Conservation (phyloP, 2,888 invertebrate genomes). For the Punctoribates punctum region DNA sequence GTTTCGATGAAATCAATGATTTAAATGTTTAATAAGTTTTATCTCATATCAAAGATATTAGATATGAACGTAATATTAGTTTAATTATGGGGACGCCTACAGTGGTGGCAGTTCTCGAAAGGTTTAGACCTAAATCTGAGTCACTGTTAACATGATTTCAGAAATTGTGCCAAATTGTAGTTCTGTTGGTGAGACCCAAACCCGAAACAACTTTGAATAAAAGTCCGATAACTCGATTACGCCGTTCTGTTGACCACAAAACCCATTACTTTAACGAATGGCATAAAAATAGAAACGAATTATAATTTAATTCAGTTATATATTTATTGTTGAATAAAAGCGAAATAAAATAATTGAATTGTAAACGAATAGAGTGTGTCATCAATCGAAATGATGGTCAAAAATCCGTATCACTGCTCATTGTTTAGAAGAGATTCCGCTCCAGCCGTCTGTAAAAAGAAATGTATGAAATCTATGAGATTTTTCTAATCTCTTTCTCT, state of each 20-base stretch:
- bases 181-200: background rate
- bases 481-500: background rate
- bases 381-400: constrained; percentile 5
- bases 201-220: no score
- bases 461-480: background rate
- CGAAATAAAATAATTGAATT: background rate
- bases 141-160: background rate
- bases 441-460: background rate
- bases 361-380: background rate
- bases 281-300: background rate
- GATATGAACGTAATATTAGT: background rate
- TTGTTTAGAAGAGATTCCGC: background rate
- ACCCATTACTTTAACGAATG: background rate
- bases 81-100: background rate
- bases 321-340: background rate
- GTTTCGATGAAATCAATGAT: background rate
- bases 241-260: background rate
- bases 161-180: constrained; percentile 2
- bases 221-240: background rate
- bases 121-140: background rate
- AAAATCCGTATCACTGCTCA: background rate
- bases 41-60: constrained; percentile 2
- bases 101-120: background rate
- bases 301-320: background rate
- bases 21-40: constrained; percentile 12